These are phyloP conservation scores for Erannis defoliaria DNA, from an alignment of 2,888 invertebrate genomes.

Conservation along the genomic window DNA sequence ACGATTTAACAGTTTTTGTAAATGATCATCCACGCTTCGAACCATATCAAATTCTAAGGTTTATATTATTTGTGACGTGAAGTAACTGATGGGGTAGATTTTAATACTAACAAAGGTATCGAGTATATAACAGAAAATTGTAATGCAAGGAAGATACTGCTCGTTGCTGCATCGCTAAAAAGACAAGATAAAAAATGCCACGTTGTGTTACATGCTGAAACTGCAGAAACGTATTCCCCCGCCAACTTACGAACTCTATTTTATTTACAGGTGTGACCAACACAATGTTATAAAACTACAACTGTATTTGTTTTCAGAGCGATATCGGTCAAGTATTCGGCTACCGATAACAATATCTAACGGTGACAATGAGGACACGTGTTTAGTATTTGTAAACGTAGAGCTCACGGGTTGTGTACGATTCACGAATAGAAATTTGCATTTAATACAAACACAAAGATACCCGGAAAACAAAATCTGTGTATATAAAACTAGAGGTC, in stretches of 20 bases:
- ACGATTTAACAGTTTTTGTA: no score
- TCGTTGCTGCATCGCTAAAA: not conserved
- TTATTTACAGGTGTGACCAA: slow-evolving; percentile 26
- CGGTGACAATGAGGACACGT: slow-evolving; percentile 46
- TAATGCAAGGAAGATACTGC: no score
- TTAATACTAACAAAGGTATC: no score
- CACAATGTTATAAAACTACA: slow-evolving; percentile 17
- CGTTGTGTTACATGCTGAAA: not conserved
- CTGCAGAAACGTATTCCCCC: not conserved
- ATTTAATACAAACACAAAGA: not conserved
- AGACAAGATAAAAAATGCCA: not conserved
- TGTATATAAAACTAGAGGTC: not conserved
- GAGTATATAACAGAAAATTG: no score
- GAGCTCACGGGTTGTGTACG: not conserved
- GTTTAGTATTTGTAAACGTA: slow-evolving; percentile 51
- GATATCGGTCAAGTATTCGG: slow-evolving; percentile 57
- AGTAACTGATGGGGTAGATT: not conserved
- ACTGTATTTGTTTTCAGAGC: slow-evolving; percentile 40
- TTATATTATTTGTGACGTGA: no score
- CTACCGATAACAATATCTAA: slow-evolving; percentile 52
- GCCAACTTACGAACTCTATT: not conserved
- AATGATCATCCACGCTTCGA: not conserved
- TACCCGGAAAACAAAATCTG: not conserved
- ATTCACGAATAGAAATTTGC: not conserved
- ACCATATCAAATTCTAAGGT: not conserved